Conservation (phyloP, 2,888 invertebrate species). For the Microctonus aethiopoides region DNA sequence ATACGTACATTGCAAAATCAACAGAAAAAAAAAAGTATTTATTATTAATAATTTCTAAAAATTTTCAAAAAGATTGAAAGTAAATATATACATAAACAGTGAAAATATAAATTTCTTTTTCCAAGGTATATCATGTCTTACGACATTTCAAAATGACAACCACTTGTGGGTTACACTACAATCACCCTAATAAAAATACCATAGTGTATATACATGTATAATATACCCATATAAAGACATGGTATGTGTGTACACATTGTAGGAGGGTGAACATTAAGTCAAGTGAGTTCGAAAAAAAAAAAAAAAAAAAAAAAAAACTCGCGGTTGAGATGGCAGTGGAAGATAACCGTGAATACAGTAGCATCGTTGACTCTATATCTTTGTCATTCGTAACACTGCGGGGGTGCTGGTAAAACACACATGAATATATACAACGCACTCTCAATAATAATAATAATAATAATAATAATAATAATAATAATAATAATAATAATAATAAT, state of each 20-base stretch:
- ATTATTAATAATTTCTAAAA: not conserved
- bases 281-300: conserved; percentile 42
- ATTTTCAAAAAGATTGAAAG: not conserved
- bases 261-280: conserved; percentile 27
- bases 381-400: conserved; percentile 60
- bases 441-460: not conserved
- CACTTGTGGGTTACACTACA: conserved; percentile 57
- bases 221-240: not conserved
- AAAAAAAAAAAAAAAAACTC: conserved; percentile 27
- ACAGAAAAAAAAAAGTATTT: not conserved
- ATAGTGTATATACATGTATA: conserved; percentile 26
- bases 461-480: not conserved
- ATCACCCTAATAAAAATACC: conserved; percentile 65
- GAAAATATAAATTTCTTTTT: too few relatives aligned
- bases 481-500: not conserved
- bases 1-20: conserved; percentile 11
- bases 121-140: not conserved
- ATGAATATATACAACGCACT: not conserved
- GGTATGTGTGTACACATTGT: conserved; percentile 5
- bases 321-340: conserved; percentile 34
- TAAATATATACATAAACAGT: not conserved
- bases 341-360: conserved; percentile 48
- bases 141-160: conserved; percentile 37
- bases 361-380: conserved; percentile 49
- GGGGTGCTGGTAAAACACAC: conserved; percentile 41